A percentile compares a stretch with the other conserved stretches of the same genome.
Conservation (phyloP, 2,113 vertebrate genomes). For the Scomber japonicus region DNA sequence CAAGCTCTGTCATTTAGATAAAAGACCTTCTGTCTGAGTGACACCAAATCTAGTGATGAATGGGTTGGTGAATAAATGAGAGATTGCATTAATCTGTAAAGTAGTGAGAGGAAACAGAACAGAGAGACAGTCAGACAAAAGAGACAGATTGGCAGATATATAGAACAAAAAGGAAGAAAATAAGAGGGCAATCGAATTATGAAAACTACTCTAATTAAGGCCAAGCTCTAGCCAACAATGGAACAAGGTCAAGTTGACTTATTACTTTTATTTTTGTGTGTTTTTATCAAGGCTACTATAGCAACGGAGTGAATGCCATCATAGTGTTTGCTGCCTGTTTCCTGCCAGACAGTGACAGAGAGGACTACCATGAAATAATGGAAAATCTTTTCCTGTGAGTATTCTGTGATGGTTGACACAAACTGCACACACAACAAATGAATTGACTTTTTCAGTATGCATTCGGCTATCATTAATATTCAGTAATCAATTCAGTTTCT, state of each 20-base stretch:
- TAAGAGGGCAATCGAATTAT: slow-evolving; percentile 37
- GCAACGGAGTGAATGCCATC: slow-evolving; percentile 93
- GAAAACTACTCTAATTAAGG: slow-evolving; percentile 32
- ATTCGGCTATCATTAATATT: neutral
- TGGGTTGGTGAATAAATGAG: slow-evolving; percentile 50
- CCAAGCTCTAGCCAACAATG: slow-evolving; percentile 23
- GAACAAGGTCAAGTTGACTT: slow-evolving; percentile 10
- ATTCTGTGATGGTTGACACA: neutral
- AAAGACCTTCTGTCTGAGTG: slow-evolving; percentile 60
- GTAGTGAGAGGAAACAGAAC: slow-evolving; percentile 38
- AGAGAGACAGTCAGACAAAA: slow-evolving; percentile 47
- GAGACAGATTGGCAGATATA: slow-evolving; percentile 42
- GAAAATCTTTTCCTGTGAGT: slow-evolving; percentile 99
- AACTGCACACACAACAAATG: neutral
- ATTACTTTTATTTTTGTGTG: slow-evolving; percentile 48
- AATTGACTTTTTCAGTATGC: neutral
- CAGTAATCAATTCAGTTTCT: neutral
- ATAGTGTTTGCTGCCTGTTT: slow-evolving; percentile 99
- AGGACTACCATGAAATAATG: slow-evolving; percentile 99
- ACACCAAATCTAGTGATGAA: slow-evolving; percentile 59
- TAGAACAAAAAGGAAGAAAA: slow-evolving; percentile 36
- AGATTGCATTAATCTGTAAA: slow-evolving; percentile 59
- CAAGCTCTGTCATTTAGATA: slow-evolving; percentile 53
- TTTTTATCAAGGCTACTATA: slow-evolving; percentile 92
- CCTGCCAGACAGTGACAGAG: slow-evolving; percentile 95